These are phyloP conservation scores for Petrocephalus schoutedeni DNA, from an alignment of 2,797 vertebrate species.

Conservation along the genomic window DNA sequence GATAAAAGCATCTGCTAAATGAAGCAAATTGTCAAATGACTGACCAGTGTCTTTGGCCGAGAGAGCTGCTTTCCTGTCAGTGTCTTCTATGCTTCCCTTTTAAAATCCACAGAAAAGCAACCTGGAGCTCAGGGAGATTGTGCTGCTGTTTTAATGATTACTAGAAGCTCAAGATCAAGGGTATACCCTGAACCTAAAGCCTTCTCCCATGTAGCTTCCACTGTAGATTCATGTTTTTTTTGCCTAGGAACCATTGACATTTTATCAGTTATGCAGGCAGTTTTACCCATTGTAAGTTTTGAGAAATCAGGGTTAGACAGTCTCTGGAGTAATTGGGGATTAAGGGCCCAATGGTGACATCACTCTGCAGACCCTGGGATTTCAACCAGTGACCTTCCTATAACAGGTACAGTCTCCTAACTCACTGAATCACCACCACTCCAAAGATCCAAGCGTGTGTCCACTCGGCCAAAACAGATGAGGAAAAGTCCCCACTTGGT, in stretches of 20 bases:
- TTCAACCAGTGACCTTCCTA: no score
- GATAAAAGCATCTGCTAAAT: background rate
- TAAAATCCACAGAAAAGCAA: background rate
- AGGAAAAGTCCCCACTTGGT: conserved; percentile 13
- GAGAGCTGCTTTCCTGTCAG: background rate
- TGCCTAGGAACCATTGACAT: background rate
- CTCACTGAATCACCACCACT: background rate
- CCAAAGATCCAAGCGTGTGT: background rate
- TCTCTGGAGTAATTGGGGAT: background rate
- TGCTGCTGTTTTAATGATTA: conserved; percentile 18
- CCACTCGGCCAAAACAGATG: background rate
- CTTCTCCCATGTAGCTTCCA: conserved; percentile 33
- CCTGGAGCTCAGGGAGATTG: background rate
- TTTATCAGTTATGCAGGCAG: background rate
- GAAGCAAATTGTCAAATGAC: background rate
- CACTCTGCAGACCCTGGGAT: no score
- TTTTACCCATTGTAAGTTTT: background rate
- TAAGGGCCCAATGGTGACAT: background rate
- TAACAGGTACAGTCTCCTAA: no score
- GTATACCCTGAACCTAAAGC: conserved; percentile 26
- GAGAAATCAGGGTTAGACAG: background rate
- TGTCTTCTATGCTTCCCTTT: background rate
- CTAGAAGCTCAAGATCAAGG: conserved; percentile 11
- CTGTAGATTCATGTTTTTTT: conserved; percentile 21
- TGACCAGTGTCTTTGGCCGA: background rate